Evolutionary conservation across 2,797 vertebrate genomes (phyloP), one percentile per base, ranked within the genome.

Genomic region (Siniperca scherzeri): DNA sequence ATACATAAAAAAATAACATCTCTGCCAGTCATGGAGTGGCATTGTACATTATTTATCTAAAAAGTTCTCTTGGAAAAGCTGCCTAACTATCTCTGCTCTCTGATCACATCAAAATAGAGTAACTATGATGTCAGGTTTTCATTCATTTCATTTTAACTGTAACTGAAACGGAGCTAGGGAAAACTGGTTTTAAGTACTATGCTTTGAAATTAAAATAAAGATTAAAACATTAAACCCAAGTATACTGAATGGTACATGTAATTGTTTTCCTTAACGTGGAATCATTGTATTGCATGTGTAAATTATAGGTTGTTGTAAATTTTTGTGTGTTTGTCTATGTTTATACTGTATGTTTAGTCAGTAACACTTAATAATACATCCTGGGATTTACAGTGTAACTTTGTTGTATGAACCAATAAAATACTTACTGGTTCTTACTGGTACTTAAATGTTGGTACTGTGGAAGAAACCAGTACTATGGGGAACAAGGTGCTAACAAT

Each of bases 101-200:
- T 53, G 11, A 50, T 38, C 44, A 62, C 21, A 44, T 74, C 4
- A 52, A 57, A 70, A 69, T 21, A 61, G 4, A 55, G 56, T 74
- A 61, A 62, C 38, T 33, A n/a, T 13, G 3, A 40, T 40, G 19
- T 52, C 52, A 60, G 33, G 36, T 27, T 30, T 30, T 30, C 16
- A 48, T 30, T 30, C 6, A 27, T 44, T 21, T 27, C 1, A 70
- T 53, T 73, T 42, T 67, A 52, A 11, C 17, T 74, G 25, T 7
- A 44, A 10, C 53, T 64, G 0, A 67, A 78, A 50, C 2, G 6
- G 33, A 30, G 19, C 33, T 3, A 21, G 2, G 19, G 3, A 36
- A 38, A 62, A 21, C 9, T 17, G n/a, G 6, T 44, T 60, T 52
- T 60, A 52, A 52, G 48, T 48, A 38, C 4, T n/a, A 25, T 5